phyloP scores from a whole-genome alignment of 2,888 invertebrate species.

The Drosophila melanosoma region DNA sequence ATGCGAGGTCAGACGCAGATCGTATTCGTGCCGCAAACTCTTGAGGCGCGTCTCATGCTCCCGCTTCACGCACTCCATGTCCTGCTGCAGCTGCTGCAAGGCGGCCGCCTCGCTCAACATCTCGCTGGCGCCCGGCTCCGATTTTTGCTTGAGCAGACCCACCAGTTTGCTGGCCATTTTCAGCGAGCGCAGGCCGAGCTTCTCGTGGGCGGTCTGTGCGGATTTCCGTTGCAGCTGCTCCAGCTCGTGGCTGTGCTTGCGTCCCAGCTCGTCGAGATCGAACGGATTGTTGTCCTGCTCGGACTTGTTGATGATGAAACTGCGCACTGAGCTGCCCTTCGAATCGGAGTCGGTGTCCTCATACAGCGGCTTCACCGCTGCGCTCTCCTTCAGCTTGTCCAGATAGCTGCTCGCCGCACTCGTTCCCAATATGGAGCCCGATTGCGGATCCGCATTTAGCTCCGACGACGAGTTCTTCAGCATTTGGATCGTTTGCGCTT shows the following conservation, averaged over 20 bases:
- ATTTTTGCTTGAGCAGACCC: conserved; percentile 71
- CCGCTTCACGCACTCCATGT: conserved; percentile 74
- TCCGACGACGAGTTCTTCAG: conserved; percentile 65
- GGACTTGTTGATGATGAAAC: conserved; percentile 82
- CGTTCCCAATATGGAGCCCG: conserved; percentile 37
- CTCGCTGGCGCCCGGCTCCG: conserved; percentile 27
- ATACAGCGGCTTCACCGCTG: conserved; percentile 79
- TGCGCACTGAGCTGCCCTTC: conserved; percentile 83
- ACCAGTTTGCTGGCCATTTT: conserved; percentile 80
- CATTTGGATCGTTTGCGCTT: conserved; percentile 80
- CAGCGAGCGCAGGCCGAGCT: conserved; percentile 70
- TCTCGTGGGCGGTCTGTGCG: conserved; percentile 70
- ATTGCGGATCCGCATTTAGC: conserved; percentile 44
- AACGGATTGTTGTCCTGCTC: conserved; percentile 85
- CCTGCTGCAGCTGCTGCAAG: conserved; percentile 75
- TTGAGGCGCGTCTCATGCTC: conserved; percentile 84
- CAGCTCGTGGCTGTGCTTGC: conserved; percentile 76
- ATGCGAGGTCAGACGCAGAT: conserved; percentile 84
- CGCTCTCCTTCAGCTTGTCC: conserved; percentile 79
- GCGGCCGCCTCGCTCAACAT: conserved; percentile 45
- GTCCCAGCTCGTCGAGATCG: conserved; percentile 86
- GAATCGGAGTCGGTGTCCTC: conserved; percentile 85
- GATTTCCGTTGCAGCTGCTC: conserved; percentile 86
- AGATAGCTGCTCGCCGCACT: conserved; percentile 74
- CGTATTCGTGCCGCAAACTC: conserved; percentile 84